Conservation (phyloP, 2,797 vertebrate species). For the Premnoplex brunnescens region DNA sequence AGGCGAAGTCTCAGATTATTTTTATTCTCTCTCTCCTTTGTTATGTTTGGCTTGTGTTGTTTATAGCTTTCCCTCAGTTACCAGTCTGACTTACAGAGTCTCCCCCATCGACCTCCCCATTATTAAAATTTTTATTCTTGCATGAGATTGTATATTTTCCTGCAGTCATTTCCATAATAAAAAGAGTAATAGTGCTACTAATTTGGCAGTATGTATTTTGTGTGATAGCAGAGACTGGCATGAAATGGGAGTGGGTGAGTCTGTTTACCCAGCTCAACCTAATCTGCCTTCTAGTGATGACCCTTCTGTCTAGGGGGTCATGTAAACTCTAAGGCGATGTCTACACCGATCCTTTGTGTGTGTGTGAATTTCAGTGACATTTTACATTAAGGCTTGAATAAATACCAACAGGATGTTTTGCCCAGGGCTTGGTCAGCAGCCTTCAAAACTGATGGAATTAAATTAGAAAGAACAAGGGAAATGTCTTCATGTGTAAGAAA, state of each 20-base stretch:
- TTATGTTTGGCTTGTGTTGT: not conserved
- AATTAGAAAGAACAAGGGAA: not conserved
- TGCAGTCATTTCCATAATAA: not conserved
- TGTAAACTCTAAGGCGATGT: constrained; percentile 14
- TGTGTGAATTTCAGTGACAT: constrained; percentile 30
- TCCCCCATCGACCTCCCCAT: not conserved
- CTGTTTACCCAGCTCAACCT: constrained; percentile 5
- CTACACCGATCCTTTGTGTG: not conserved
- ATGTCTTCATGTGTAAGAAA: not conserved
- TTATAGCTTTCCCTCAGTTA: not conserved
- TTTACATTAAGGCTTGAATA: constrained; percentile 15
- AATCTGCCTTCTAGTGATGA: not conserved
- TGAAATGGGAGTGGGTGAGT: not conserved
- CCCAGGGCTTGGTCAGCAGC: constrained; percentile 4
- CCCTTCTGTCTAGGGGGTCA: constrained; percentile 7
- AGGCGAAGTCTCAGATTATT: not conserved
- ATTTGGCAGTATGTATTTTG: not conserved
- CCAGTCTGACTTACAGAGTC: not conserved
- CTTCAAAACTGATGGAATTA: not conserved
- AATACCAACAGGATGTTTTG: constrained; percentile 22
- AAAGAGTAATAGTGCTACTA: not conserved
- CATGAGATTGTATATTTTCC: not conserved
- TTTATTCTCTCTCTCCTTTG: not conserved
- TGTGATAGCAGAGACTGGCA: not conserved
- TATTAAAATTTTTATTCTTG: not conserved